Evolutionary conservation across 1,140 invertebrate genomes (phyloP), one percentile per base, ranked within the genome.

Genomic region (Papilio aristodemus): DNA sequence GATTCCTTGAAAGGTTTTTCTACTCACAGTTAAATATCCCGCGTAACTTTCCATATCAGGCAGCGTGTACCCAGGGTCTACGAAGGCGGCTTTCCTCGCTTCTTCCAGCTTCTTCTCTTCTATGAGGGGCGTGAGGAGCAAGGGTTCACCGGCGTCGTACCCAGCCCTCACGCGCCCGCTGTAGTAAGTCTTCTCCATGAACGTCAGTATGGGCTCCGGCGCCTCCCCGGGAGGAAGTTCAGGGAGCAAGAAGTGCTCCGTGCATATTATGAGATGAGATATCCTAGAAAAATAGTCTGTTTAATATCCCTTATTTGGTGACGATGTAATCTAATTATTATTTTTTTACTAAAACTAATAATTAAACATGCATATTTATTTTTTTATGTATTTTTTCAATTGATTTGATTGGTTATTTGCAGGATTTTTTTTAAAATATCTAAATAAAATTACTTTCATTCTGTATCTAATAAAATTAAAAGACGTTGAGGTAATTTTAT

Each of bases 31-130:
- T 54, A 91, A 78, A 74, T 92, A 92, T 27, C 91, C 91, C 37
- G 90, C 83, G 69, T 91, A 91, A 71, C 90, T 92, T 14, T 89
- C 84, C 76, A 90, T 84, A 46, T 75, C 85, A 13, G 87, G 89
- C 8, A 89, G 57, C 17, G 91, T 46, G 67, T 85, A 83, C 0
- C 86, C 84, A 0, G 85, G 75, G 57, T 91, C 83, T 0, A 92
- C 90, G n/a, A 71, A 76, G 0, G 91, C 89, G 3, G 85, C 85
- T 46, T 84, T 76, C 68, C 85, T 81, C 0, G 86, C 91, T 46
- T 91, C 87, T 39, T 88, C 77, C 3, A 91, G 32, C 32, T 84
- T 81, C n/a, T 86, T 86, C 7, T 79, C 71, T 36, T 89, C 85
- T 22, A 92, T 87, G 17, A 84, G 78, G 2, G 87, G 85, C 0